A percentile compares a stretch with the other conserved stretches of the same genome.
Evolutionary conservation across 2,888 invertebrate genomes (phyloP).

Genomic region (Drosophila hamatofila): DNA sequence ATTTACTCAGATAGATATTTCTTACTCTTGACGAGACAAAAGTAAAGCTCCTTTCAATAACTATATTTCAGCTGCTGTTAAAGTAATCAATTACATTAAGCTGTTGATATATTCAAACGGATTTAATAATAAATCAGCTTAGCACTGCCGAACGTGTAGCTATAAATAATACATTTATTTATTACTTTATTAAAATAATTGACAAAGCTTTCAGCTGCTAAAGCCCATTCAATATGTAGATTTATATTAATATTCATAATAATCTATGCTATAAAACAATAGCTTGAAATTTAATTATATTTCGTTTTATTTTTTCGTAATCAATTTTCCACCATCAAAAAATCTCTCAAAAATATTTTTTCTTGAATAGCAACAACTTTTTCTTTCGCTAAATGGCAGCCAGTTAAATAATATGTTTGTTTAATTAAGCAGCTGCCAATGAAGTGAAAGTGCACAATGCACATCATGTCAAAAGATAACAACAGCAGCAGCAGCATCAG

Average conservation of each 20-base stretch:
- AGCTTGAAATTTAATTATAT: not conserved
- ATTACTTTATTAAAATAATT: not conserved
- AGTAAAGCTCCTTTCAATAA: not conserved
- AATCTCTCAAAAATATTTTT: conserved; percentile 16
- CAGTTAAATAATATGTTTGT: conserved; percentile 71
- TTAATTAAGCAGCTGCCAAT: conserved; percentile 59
- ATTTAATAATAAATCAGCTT: not conserved
- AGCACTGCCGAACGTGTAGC: not conserved
- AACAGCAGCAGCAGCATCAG: conserved; percentile 5
- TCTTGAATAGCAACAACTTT: conserved; percentile 35
- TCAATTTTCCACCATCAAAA: not conserved
- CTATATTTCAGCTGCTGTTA: not conserved
- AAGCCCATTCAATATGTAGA: not conserved
- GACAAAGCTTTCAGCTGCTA: not conserved
- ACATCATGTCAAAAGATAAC: conserved; percentile 35
- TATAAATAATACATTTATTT: not conserved
- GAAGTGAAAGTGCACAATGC: conserved; percentile 63
- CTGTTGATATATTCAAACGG: not conserved
- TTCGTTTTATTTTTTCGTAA: not conserved
- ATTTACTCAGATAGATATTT: no score
- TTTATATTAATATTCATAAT: not conserved
- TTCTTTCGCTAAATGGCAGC: conserved; percentile 45
- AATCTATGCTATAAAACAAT: not conserved
- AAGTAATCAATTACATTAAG: not conserved
- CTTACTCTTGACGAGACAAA: not conserved